Evolutionary conservation across 2,888 invertebrate genomes (phyloP).

Genomic region (Catocala nupta): DNA sequence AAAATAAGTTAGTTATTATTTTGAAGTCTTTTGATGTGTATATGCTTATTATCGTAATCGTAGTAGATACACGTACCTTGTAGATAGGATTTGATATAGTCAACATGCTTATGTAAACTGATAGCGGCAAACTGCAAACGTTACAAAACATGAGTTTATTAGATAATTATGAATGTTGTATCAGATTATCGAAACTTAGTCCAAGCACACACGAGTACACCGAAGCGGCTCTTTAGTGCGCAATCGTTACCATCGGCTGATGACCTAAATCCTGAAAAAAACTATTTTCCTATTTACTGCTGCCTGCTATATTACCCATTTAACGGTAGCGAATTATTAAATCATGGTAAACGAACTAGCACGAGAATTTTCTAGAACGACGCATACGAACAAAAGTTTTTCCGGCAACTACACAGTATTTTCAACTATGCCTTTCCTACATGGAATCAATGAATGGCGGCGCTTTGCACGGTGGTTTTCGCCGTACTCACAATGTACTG

Average conservation of each 20-base stretch:
- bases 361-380: too few relatives aligned
- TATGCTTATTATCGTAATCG: conserved; percentile 59
- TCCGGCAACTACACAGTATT: too few relatives aligned
- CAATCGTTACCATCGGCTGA: conserved; percentile 31
- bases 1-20: conserved; percentile 45
- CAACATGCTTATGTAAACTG: conserved; percentile 73
- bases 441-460: too few relatives aligned
- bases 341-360: too few relatives aligned
- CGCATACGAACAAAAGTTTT: too few relatives aligned
- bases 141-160: conserved; percentile 81
- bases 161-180: conserved; percentile 81
- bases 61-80: conserved; percentile 60
- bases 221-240: conserved; percentile 52
- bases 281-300: not conserved
- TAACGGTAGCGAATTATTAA: too few relatives aligned
- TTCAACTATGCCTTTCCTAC: too few relatives aligned
- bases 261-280: conserved; percentile 37
- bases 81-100: conserved; percentile 72
- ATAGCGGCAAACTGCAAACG: conserved; percentile 83
- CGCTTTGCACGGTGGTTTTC: too few relatives aligned
- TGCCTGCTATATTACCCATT: too few relatives aligned
- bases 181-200: conserved; percentile 74
- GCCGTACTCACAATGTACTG: too few relatives aligned
- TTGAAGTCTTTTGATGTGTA: conserved; percentile 50
- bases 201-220: conserved; percentile 62